These are phyloP conservation scores for Ctena decussata DNA, from an alignment of 2,888 invertebrate genomes.

Conservation along the genomic window DNA sequence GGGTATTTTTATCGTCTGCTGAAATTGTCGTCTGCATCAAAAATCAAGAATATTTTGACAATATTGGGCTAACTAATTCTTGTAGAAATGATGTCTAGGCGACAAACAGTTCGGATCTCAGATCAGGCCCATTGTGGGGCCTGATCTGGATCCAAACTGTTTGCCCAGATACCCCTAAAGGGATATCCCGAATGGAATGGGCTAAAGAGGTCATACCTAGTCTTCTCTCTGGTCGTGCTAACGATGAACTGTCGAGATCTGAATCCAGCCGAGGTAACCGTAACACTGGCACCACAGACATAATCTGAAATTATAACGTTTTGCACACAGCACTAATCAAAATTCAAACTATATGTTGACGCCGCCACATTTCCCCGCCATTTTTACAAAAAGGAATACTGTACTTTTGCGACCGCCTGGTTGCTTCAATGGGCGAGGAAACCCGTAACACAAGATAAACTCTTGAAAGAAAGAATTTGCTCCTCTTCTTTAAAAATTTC, in stretches of 20 bases:
- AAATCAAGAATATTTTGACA: too few relatives aligned
- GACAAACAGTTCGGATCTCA: not conserved
- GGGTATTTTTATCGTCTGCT: too few relatives aligned
- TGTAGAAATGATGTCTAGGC: not conserved
- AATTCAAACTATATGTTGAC: not conserved
- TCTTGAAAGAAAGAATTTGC: too few relatives aligned
- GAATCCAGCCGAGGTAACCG: not conserved
- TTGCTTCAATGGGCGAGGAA: too few relatives aligned
- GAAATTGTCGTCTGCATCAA: too few relatives aligned
- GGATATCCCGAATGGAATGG: too few relatives aligned
- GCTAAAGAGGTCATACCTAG: too few relatives aligned
- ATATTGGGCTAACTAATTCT: not conserved
- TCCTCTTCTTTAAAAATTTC: too few relatives aligned
- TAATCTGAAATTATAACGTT: not conserved
- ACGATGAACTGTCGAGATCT: not conserved
- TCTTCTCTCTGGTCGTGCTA: not conserved
- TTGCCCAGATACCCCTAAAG: too few relatives aligned
- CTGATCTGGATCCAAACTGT: not conserved
- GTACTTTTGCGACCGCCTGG: too few relatives aligned
- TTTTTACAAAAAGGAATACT: not conserved
- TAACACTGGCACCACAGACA: not conserved
- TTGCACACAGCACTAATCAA: not conserved
- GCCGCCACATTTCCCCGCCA: not conserved
- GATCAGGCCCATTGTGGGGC: not conserved
- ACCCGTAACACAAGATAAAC: too few relatives aligned